Evolutionary conservation across 2,888 invertebrate genomes (phyloP).

Genomic region (Drosophila mayaguana): DNA sequence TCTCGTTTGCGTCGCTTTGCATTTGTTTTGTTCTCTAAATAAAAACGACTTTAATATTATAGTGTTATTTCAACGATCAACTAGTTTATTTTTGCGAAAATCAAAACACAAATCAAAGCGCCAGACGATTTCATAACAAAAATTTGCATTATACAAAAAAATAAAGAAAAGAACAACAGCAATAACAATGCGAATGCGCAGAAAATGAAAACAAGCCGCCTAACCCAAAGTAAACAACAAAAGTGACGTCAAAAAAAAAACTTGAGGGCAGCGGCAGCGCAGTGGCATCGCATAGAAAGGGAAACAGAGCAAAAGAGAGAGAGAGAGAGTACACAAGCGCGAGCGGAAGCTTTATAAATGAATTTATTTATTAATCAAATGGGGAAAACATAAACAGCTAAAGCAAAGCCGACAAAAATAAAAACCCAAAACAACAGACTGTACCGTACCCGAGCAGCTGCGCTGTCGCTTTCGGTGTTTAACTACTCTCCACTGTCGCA

Average conservation of each 20-base stretch:
- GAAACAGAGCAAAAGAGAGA: constrained; percentile 10
- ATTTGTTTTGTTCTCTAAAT: constrained; percentile 18
- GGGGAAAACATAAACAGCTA: constrained; percentile 59
- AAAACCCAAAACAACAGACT: constrained; percentile 62
- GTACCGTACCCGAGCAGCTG: constrained; percentile 71
- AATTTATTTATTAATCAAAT: constrained; percentile 75
- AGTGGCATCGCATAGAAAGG: background rate
- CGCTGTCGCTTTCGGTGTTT: constrained; percentile 24
- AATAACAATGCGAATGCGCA: constrained; percentile 51
- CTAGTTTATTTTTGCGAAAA: constrained; percentile 64
- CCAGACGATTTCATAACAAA: constrained; percentile 77
- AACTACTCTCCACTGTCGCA: constrained; percentile 16
- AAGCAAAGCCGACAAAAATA: constrained; percentile 38
- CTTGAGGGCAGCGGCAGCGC: constrained; percentile 25
- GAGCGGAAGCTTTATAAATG: constrained; percentile 65
- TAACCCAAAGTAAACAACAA: constrained; percentile 76
- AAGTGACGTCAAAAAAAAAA: constrained; percentile 73
- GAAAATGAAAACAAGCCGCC: constrained; percentile 70
- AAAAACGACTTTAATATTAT: constrained; percentile 26
- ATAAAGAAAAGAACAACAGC: constrained; percentile 27
- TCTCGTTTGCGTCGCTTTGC: constrained; percentile 9
- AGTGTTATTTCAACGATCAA: constrained; percentile 27
- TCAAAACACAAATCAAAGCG: constrained; percentile 65
- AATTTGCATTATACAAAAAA: constrained; percentile 65
- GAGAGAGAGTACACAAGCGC: constrained; percentile 17